phyloP scores from a whole-genome alignment of 2,888 invertebrate genomes.

The Stratiomys singularior region DNA sequence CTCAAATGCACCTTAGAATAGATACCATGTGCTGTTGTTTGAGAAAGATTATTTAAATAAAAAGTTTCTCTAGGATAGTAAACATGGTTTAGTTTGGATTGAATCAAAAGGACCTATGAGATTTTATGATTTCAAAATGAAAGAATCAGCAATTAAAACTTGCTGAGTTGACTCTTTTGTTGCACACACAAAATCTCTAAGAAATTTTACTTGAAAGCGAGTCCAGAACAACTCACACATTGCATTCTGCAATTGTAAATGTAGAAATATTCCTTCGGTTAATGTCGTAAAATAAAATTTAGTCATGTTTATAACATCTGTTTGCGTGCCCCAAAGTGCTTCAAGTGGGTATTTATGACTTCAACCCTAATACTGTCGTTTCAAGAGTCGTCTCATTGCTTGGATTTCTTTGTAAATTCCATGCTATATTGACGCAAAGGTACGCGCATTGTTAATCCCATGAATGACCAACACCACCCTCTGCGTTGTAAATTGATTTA shows the following conservation, averaged over 20 bases:
- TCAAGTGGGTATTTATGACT: constrained; percentile 47
- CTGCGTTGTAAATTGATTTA: constrained; percentile 39
- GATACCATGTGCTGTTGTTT: too few relatives aligned
- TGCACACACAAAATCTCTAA: too few relatives aligned
- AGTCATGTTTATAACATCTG: constrained; percentile 41
- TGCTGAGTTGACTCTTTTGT: too few relatives aligned
- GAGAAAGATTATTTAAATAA: too few relatives aligned
- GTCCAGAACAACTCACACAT: too few relatives aligned
- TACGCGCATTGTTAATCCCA: constrained; percentile 22
- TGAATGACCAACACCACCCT: constrained; percentile 24
- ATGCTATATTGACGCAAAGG: not conserved
- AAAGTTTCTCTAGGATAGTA: too few relatives aligned
- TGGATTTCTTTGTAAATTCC: not conserved
- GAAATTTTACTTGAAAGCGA: too few relatives aligned
- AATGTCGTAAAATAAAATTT: not conserved
- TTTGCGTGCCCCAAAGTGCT: constrained; percentile 48
- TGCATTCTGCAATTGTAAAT: not conserved
- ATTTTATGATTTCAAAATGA: too few relatives aligned
- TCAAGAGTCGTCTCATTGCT: constrained; percentile 12
- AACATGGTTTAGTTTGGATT: too few relatives aligned
- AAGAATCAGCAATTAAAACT: too few relatives aligned
- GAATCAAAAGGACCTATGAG: too few relatives aligned
- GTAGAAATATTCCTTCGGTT: constrained; percentile 1
- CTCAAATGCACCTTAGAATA: too few relatives aligned
- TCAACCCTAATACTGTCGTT: constrained; percentile 29